These are phyloP conservation scores for Lanius collurio DNA, from an alignment of 2,113 vertebrate genomes.

Conservation along the genomic window DNA sequence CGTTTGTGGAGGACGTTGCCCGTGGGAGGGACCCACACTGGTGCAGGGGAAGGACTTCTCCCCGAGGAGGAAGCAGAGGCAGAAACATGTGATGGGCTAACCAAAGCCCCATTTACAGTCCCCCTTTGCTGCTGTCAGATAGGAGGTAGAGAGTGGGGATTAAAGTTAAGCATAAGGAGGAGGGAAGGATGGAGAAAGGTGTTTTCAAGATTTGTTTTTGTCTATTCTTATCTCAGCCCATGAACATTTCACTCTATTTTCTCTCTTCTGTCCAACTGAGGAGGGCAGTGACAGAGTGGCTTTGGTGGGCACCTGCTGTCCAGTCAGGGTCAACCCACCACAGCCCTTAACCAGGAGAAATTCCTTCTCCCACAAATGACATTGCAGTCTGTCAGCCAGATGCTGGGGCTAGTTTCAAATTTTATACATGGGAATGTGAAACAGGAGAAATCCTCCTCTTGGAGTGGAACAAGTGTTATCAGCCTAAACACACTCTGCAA, in stretches of 20 bases:
- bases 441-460: not conserved
- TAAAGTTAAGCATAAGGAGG: not conserved
- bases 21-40: fast-evolving
- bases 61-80: not conserved
- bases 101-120: not conserved
- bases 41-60: not conserved
- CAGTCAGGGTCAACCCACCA: not conserved
- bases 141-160: not conserved
- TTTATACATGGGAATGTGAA: not conserved
- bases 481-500: not conserved
- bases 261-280: not conserved
- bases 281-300: not conserved
- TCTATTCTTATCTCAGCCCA: not conserved
- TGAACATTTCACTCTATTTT: not conserved
- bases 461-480: not conserved
- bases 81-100: not conserved
- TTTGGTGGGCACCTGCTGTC: not conserved
- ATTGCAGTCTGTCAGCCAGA: not conserved
- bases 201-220: not conserved
- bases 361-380: not conserved
- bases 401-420: not conserved
- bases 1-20: too few species aligned
- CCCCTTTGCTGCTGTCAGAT: fast-evolving
- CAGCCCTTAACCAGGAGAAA: not conserved
- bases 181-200: not conserved